phyloP scores from a whole-genome alignment of 37 sponge, comb jelly and placozoan genomes.

The Halichondria panicea region DNA sequence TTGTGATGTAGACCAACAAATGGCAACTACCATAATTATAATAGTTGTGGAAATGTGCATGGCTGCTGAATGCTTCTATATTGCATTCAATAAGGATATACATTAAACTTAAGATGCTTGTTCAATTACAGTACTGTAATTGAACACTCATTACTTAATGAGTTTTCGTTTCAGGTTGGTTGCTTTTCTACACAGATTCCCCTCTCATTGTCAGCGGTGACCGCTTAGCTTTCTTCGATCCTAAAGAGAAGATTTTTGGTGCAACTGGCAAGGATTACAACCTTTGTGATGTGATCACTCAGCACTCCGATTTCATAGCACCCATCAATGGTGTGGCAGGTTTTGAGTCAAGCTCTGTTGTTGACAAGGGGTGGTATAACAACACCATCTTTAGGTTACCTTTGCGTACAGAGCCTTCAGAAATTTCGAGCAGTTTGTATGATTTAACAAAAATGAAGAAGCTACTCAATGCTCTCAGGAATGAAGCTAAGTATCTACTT shows the following conservation, averaged over 20 bases:
- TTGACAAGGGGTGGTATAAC: background rate
- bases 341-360: background rate
- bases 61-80: too few species aligned
- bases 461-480: slow-evolving; percentile 24
- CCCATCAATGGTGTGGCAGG: background rate
- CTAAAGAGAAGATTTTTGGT: slow-evolving; percentile 47
- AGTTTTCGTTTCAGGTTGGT: too few species aligned
- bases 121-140: too few species aligned
- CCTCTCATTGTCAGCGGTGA: slow-evolving; percentile 65
- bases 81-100: too few species aligned
- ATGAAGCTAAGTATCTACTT: slow-evolving; percentile 48
- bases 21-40: too few species aligned
- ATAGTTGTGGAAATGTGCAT: too few species aligned
- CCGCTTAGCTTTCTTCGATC: slow-evolving; percentile 56
- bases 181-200: slow-evolving; percentile 63
- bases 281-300: too few species aligned
- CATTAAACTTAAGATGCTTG: too few species aligned
- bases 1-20: too few species aligned
- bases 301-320: slow-evolving; percentile 9
- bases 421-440: slow-evolving; percentile 39
- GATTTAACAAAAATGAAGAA: slow-evolving; percentile 13
- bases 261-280: slow-evolving; percentile 12
- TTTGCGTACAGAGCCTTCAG: slow-evolving; percentile 41
- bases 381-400: slow-evolving; percentile 83
- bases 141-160: too few species aligned